These are phyloP conservation scores for Lepidurus arcticus DNA, from an alignment of 1,140 invertebrate species.

Conservation along the genomic window DNA sequence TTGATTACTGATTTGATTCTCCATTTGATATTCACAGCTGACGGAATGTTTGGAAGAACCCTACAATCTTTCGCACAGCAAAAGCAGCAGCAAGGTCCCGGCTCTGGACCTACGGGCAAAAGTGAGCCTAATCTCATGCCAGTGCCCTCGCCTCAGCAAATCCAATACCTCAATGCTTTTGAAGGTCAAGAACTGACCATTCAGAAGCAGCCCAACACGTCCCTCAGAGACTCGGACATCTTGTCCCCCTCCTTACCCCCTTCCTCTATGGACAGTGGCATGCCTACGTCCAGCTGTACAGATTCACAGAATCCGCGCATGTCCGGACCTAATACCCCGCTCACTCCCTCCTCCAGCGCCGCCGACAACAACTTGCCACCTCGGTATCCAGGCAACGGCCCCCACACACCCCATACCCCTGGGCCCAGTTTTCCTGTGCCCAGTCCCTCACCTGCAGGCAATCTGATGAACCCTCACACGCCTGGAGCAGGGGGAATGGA, in stretches of 20 bases:
- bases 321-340: slow-evolving; percentile 46
- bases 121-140: slow-evolving; percentile 91
- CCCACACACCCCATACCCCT: slow-evolving; percentile 38
- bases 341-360: slow-evolving; percentile 46
- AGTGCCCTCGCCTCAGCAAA: slow-evolving; percentile 91
- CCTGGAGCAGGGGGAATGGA: slow-evolving; percentile 38
- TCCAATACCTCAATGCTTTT: slow-evolving; percentile 90
- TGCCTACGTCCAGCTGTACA: slow-evolving; percentile 34
- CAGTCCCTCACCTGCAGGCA: slow-evolving; percentile 42
- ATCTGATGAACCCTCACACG: slow-evolving; percentile 42
- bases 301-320: slow-evolving; percentile 39
- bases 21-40: slow-evolving; percentile 48
- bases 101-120: slow-evolving; percentile 34
- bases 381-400: slow-evolving; percentile 44
- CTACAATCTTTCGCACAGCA: slow-evolving; percentile 70
- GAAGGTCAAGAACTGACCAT: slow-evolving; percentile 94
- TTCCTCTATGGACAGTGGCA: slow-evolving; percentile 39
- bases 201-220: slow-evolving; percentile 91
- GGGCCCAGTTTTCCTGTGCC: slow-evolving; percentile 46
- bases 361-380: slow-evolving; percentile 38
- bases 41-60: slow-evolving; percentile 72
- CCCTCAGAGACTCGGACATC: slow-evolving; percentile 60
- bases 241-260: slow-evolving; percentile 44
- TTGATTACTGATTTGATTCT: slow-evolving; percentile 28
- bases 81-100: slow-evolving; percentile 54